Base-by-base conservation (phyloP, 2,888 invertebrate genomes). In the Ophonus ardosiacus region DNA sequence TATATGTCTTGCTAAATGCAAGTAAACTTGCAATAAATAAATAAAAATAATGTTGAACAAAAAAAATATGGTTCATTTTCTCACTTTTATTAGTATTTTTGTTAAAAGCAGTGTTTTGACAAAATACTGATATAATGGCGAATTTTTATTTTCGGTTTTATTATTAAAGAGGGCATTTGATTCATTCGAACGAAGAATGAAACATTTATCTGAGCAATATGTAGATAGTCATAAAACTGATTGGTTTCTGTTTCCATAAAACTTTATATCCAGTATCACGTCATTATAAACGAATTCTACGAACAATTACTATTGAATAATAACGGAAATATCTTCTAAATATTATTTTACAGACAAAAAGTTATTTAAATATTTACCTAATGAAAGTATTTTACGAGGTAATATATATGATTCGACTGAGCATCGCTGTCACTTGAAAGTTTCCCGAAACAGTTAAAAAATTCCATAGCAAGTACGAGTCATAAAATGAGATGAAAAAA, bases 361-460 rank as follows among this genome's bases (percentile, higher is more conserved):
- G 43, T 51, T 51, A 51, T 51, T 51, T 51, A 51, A 51, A 13
- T 51, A 51, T 51, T 51, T 51, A n/a, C n/a, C n/a, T n/a, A 51
- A 51, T 51, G 8, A 51, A 10, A 51, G 43, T 51, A 51, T 51
- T 51, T 51, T 51, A 51, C 13, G 43, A 51, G 43, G 43, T 13
- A 10, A 51, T 51, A 51, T 51, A 51, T 10, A 51, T 10, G 10
- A 2, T 51, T 51, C 71, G 71, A 74, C 43, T 43, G 71, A n/a
- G 51, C 18, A 74, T 8, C 43, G 51, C 43, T 74, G 71, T 74
- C 71, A 74, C 21, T 74, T 74, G 18, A 74, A 74, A 74, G 43
- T 43, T 74, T 74, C 71, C 43, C 17, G 43, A 43, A 74, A 74
- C 71, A 74, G 71, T 74, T 74, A 74, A 74, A 74, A 74, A 74